Conservation (phyloP, 2,113 vertebrate species). For the Scalopus aquaticus region DNA sequence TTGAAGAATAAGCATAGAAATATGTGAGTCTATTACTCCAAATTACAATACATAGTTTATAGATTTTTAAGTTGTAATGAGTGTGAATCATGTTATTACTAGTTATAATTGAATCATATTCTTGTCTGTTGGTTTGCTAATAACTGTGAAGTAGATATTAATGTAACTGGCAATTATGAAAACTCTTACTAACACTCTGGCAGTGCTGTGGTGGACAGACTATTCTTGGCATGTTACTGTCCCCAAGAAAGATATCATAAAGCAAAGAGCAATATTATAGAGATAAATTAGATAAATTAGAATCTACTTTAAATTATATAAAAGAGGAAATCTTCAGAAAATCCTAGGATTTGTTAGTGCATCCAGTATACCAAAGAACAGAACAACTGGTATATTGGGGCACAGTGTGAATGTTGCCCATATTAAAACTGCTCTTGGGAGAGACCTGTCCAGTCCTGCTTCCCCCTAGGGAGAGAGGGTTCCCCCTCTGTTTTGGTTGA, state of each 20-base stretch:
- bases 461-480: neutral
- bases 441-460: neutral
- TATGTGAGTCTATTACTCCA: neutral
- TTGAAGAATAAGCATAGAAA: conserved; percentile 35
- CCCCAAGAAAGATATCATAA: neutral
- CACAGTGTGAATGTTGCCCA: neutral
- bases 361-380: neutral
- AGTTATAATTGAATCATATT: neutral
- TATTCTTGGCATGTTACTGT: neutral
- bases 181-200: neutral
- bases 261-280: neutral
- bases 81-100: neutral
- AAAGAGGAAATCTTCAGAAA: neutral
- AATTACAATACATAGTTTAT: neutral
- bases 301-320: neutral
- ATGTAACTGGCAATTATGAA: neutral
- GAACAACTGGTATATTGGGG: neutral
- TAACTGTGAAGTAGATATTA: neutral
- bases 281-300: too few species aligned
- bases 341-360: neutral
- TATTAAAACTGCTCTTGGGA: neutral
- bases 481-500: neutral
- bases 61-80: conserved; percentile 22
- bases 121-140: neutral
- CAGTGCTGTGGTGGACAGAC: neutral